phyloP scores from a whole-genome alignment of 1,140 invertebrate genomes.

The Pissodes strobi region DNA sequence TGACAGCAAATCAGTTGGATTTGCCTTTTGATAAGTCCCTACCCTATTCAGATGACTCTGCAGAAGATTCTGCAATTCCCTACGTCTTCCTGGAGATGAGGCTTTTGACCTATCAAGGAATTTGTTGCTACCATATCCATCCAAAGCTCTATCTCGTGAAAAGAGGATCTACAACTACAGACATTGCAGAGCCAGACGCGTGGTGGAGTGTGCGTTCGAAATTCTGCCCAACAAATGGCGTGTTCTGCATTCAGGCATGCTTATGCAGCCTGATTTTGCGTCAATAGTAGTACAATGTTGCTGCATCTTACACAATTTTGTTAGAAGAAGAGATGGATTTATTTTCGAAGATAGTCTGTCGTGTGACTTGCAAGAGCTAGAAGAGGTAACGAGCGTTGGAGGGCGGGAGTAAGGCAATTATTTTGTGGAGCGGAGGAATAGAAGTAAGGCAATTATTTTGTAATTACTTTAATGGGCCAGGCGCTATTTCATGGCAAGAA shows the following conservation, averaged over 20 bases:
- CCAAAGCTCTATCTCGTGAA: too few species aligned
- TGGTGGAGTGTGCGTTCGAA: conserved; percentile 56
- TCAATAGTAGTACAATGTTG: conserved; percentile 48
- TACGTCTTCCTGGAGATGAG: conserved; percentile 48
- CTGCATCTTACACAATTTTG: conserved; percentile 54
- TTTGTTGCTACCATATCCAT: conserved; percentile 54
- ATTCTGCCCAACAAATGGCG: conserved; percentile 53
- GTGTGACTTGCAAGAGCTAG: too few species aligned
- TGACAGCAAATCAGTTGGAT: conserved; percentile 37
- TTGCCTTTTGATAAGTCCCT: too few species aligned
- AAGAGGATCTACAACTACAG: too few species aligned
- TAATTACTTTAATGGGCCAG: too few species aligned
- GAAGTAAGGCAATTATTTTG: too few species aligned
- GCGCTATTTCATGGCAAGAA: too few species aligned
- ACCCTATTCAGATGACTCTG: too few species aligned
- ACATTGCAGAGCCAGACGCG: conserved; percentile 50
- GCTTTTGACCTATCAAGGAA: conserved; percentile 51
- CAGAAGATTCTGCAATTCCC: too few species aligned
- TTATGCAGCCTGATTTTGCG: conserved; percentile 45
- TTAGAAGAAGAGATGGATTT: conserved; percentile 49
- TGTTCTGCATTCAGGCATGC: conserved; percentile 51
- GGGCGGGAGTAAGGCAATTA: too few species aligned
- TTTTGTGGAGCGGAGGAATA: too few species aligned
- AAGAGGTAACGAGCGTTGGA: too few species aligned
- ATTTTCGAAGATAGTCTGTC: conserved; percentile 52